Base-by-base conservation (phyloP, 2,888 invertebrate genomes). In the Quadroppia sp. region DNA sequence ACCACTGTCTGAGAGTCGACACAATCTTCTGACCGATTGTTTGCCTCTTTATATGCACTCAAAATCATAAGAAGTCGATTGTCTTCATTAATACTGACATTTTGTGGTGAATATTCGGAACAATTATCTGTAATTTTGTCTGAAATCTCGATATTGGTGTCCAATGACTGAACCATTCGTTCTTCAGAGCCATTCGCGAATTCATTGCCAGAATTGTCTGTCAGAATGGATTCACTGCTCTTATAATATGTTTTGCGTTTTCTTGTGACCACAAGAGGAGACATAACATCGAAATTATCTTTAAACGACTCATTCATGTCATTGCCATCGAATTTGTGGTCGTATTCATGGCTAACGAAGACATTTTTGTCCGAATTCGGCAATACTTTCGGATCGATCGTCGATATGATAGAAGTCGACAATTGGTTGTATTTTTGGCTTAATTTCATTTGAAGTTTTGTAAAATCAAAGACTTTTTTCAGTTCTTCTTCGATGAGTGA, bases 391-490 rank as follows among this genome's bases (percentile, higher is more conserved):
- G 67, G 42, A 36, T 67, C 67, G 7, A 67, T 20, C 11, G 67
- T 67, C 23, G 67, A 67, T 7, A 67, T 67, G 2, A 67, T 67
- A 36, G 67, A 67, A 40, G 36, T 2, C 13, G 67, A 67, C 67
- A 67, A 67, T 42, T 67, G 20, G n/a, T 67, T 42, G 32, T 42
- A 67, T n/a, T 67, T 67, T 67, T 67, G 9, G 6, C 42, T 40
- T 42, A 67, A 20, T 32, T 42, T 67, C 1, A 6, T 42, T 40
- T 67, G 67, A 67, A 67, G 15, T 67, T n/a, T n/a, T 9, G 2
- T 61, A n/a, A 61, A 61, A 67, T 67, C 67, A 67, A 67, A 67
- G 1, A 25, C 67, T 67, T 67, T 67, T 13, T 40, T 67, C 20
- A 67, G 13, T 15, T 67, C 67, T 42, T 67, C 67, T 4, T 67